Percentiles rank a stretch among this genome's conserved stretches.
Conservation (phyloP, 1,140 invertebrate genomes). For the Heliconius melpomene region DNA sequence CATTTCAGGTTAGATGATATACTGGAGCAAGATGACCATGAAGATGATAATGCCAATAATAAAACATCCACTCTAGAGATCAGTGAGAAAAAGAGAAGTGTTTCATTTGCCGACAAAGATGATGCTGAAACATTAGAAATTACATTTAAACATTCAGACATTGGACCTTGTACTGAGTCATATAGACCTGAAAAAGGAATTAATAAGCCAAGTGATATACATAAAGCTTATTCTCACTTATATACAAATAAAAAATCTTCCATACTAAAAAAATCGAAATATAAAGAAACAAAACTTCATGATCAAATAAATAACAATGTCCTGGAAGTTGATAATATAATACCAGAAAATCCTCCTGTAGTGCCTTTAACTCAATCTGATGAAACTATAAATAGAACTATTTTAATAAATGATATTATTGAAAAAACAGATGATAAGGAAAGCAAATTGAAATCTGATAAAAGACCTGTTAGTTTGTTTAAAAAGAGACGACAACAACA, state of each 20-base stretch:
- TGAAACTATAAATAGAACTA: conserved; percentile 43
- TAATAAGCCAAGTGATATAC: conserved; percentile 72
- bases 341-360: conserved; percentile 16
- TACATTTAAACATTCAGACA: conserved; percentile 65
- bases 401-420: conserved; percentile 64
- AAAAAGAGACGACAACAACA: conserved; percentile 65
- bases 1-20: conserved; percentile 64
- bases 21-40: conserved; percentile 50
- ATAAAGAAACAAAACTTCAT: conserved; percentile 32
- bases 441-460: conserved; percentile 42
- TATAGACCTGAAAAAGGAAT: conserved; percentile 61
- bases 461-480: conserved; percentile 65
- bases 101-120: conserved; percentile 72
- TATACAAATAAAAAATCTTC: conserved; percentile 62
- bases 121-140: conserved; percentile 65
- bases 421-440: conserved; percentile 50
- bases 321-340: neutral
- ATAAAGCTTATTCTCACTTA: conserved; percentile 56
- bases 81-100: conserved; percentile 56
- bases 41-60: conserved; percentile 33
- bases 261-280: conserved; percentile 73
- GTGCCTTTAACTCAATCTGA: conserved; percentile 4
- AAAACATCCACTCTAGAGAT: conserved; percentile 23
- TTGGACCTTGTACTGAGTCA: conserved; percentile 44
- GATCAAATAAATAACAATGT: conserved; percentile 15